These are phyloP conservation scores for Myzus persicae DNA, from an alignment of 1,140 invertebrate genomes.

Conservation along the genomic window DNA sequence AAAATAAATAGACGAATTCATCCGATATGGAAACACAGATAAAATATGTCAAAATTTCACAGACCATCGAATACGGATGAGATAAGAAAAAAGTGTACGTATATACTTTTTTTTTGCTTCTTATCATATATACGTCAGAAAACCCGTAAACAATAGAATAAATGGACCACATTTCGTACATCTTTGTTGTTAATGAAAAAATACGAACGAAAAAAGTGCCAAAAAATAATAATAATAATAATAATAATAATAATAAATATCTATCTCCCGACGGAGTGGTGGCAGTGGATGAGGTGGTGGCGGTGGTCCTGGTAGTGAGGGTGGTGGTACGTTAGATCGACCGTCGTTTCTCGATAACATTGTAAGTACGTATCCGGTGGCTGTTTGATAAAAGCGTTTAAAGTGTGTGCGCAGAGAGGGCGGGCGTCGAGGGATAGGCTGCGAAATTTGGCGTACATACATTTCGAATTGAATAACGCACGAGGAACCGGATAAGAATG, in stretches of 20 bases:
- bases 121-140: not conserved
- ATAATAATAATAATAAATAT: constrained; percentile 18
- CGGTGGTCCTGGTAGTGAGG: not conserved
- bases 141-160: constrained; percentile 41
- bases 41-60: constrained; percentile 24
- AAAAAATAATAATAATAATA: not conserved
- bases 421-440: constrained; percentile 50
- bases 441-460: constrained; percentile 62
- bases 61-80: not conserved
- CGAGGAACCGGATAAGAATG: constrained; percentile 46
- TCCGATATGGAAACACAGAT: constrained; percentile 18
- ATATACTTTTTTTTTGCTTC: not conserved
- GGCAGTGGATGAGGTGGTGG: not conserved
- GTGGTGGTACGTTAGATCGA: constrained; percentile 30
- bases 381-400: constrained; percentile 61
- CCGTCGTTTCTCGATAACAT: constrained; percentile 55
- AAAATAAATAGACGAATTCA: not conserved
- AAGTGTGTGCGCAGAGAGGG: constrained; percentile 65
- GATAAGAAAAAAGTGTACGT: not conserved
- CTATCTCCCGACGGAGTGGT: not conserved
- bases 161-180: constrained; percentile 1
- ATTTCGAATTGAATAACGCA: constrained; percentile 39
- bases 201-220: constrained; percentile 16
- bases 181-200: constrained; percentile 36
- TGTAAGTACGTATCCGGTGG: constrained; percentile 30